Conservation (phyloP, 1,140 invertebrate genomes). For the Lepidurus apus region DNA sequence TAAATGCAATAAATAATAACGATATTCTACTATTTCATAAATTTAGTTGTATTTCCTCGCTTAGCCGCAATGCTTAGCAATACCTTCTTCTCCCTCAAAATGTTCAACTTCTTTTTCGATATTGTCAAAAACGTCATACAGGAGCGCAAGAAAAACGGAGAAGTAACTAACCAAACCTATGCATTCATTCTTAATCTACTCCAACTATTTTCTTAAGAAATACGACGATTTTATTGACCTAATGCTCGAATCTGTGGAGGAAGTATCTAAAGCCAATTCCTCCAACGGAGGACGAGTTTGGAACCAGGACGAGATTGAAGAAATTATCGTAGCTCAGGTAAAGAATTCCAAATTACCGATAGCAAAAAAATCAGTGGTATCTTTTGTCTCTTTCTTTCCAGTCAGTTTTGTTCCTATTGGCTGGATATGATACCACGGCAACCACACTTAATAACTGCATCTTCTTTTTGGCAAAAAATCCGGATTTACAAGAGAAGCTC, state of each 20-base stretch:
- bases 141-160: neutral
- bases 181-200: neutral
- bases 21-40: neutral
- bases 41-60: neutral
- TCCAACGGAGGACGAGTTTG: neutral
- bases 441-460: constrained; percentile 59
- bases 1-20: neutral
- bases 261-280: neutral
- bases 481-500: constrained; percentile 50
- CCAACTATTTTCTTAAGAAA: no score
- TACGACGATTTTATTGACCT: no score
- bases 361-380: neutral
- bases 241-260: no score
- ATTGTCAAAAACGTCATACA: neutral
- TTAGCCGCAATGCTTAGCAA: neutral
- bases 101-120: neutral
- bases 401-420: constrained; percentile 62
- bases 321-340: constrained; percentile 32
- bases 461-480: constrained; percentile 61
- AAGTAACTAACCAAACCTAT: neutral
- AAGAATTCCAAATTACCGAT: neutral
- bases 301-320: constrained; percentile 12
- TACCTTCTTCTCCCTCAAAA: neutral
- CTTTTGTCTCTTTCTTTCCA: constrained; percentile 44
- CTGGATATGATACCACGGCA: constrained; percentile 71